Percentiles rank a stretch among this genome's conserved stretches.
Evolutionary conservation across 2,888 invertebrate genomes (phyloP).

Genomic region (Drosophila gaucha): DNA sequence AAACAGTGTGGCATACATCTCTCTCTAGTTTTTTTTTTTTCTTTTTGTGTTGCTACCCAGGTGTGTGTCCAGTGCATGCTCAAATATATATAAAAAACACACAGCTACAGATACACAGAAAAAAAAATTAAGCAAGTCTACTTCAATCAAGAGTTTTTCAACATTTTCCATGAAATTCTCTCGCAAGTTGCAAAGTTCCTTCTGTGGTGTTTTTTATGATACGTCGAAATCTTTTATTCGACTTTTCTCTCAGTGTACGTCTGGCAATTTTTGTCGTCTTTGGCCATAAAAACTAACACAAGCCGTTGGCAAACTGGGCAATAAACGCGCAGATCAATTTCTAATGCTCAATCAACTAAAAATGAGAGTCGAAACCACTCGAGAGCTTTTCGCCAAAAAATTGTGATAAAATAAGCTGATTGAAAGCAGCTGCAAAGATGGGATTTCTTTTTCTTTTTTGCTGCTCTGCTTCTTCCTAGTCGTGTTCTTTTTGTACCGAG

Average conservation of each 20-base stretch:
- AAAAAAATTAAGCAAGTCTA: neutral
- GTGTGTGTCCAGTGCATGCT: slow-evolving; percentile 43
- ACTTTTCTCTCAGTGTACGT: neutral
- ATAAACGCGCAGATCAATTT: slow-evolving; percentile 76
- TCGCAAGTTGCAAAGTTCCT: neutral
- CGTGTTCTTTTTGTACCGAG: neutral
- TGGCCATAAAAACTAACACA: slow-evolving; percentile 66
- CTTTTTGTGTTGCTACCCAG: slow-evolving; percentile 28
- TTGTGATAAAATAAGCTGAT: slow-evolving; percentile 51
- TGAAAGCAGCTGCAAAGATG: slow-evolving; percentile 47
- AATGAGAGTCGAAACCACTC: slow-evolving; percentile 28
- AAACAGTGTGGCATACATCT: slow-evolving; percentile 38
- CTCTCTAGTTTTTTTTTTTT: neutral
- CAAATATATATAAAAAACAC: slow-evolving; percentile 15
- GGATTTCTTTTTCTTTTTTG: slow-evolving; percentile 13
- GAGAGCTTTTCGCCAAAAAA: slow-evolving; percentile 36
- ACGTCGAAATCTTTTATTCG: neutral
- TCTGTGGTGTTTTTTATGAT: neutral
- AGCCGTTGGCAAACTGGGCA: slow-evolving; percentile 57
- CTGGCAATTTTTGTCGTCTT: slow-evolving; percentile 21
- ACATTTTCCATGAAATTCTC: neutral
- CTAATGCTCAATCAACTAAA: slow-evolving; percentile 75
- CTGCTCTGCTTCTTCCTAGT: neutral
- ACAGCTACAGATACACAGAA: slow-evolving; percentile 18
- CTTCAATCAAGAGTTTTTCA: neutral